phyloP scores from a whole-genome alignment of 2,113 vertebrate genomes.

The Pterocles gutturalis region DNA sequence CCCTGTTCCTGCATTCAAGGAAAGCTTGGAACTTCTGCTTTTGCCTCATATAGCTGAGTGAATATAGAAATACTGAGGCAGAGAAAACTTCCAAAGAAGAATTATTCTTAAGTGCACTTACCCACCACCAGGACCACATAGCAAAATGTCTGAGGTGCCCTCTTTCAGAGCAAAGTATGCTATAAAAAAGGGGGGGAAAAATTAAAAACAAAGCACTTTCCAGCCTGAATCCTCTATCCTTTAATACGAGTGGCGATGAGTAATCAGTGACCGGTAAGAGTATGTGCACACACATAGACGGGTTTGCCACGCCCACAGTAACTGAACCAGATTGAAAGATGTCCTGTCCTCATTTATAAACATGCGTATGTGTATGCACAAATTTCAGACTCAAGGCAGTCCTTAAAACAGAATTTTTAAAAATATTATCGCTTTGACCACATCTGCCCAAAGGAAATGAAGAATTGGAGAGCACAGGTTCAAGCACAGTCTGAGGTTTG shows the following conservation, averaged over 20 bases:
- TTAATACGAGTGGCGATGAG: neutral
- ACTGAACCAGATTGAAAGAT: neutral
- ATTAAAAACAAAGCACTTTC: neutral
- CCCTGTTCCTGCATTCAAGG: neutral
- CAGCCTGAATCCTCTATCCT: neutral
- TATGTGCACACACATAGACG: neutral
- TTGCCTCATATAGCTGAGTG: neutral
- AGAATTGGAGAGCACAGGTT: neutral
- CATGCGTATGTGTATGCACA: neutral
- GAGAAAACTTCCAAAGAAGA: neutral
- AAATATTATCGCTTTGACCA: neutral
- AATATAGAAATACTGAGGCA: neutral
- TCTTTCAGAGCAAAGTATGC: slow-evolving; percentile 79
- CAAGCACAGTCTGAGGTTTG: neutral
- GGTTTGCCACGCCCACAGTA: neutral
- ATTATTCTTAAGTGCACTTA: slow-evolving; percentile 73
- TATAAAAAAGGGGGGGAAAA: slow-evolving; percentile 1
- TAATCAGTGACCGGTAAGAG: neutral
- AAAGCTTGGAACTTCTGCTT: neutral
- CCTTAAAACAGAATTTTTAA: neutral
- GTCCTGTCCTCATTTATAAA: neutral
- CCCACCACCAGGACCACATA: slow-evolving; percentile 90
- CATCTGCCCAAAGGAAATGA: neutral
- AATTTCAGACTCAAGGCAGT: neutral
- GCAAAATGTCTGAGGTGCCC: slow-evolving; percentile 86